A percentile compares a stretch with the other conserved stretches of the same genome.
These are phyloP conservation scores for Athene noctua DNA, from an alignment of 2,113 vertebrate species.

Conservation along the genomic window DNA sequence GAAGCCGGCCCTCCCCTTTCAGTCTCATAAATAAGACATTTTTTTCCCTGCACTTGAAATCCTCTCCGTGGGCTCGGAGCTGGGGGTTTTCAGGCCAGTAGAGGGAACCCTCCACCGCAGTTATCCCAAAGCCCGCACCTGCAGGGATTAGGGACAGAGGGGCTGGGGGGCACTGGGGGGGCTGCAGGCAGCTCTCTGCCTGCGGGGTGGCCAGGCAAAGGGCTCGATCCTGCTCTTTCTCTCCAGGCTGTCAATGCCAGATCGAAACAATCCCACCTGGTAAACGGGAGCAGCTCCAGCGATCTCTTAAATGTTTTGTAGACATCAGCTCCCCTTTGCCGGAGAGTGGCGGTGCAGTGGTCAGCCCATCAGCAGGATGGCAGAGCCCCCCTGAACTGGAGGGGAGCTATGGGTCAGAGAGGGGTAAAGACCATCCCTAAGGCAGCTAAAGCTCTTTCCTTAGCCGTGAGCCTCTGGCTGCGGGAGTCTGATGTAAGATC, in stretches of 20 bases:
- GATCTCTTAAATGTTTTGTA: background rate
- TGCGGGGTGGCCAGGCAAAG: accelerated
- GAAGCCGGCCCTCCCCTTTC: background rate
- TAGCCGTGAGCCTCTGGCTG: background rate
- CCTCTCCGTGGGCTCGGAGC: background rate
- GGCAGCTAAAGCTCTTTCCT: background rate
- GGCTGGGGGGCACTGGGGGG: accelerated
- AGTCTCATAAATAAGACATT: background rate
- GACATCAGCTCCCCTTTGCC: accelerated
- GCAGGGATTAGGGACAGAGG: background rate
- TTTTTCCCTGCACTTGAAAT: background rate
- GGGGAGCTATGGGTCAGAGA: background rate
- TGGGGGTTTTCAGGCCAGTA: background rate
- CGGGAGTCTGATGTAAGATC: background rate
- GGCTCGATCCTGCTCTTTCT: background rate
- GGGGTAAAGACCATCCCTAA: background rate
- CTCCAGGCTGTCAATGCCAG: background rate
- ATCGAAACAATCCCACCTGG: accelerated
- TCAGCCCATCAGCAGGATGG: accelerated
- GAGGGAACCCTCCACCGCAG: conserved; percentile 53
- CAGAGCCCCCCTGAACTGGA: background rate
- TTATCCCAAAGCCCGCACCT: background rate
- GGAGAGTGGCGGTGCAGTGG: accelerated
- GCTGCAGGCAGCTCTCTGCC: background rate
- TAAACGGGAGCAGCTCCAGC: background rate